Base-by-base conservation (phyloP, 2,113 vertebrate genomes). In the Brachionichthys hirsutus region DNA sequence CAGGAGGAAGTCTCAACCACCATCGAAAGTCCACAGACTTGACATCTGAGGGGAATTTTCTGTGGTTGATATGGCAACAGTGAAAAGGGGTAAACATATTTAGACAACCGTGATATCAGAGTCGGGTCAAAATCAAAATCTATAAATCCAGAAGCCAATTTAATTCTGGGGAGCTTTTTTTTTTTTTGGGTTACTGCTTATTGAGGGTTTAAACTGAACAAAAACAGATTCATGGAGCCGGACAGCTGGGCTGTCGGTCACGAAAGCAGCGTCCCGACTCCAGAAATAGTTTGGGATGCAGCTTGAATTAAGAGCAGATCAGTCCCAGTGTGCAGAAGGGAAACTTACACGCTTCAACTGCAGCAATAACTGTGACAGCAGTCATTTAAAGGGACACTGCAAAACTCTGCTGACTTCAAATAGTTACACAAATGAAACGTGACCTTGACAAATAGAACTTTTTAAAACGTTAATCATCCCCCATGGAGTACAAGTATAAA, bases 101-200 rank as follows among this genome's bases (percentile, higher is more conserved):
- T 53, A 18, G 22, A 64, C 20, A 17, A 40, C 43, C 3, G 19
- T 18, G 11, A 24, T 8, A n/a, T 35, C 16, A 14, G 13, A 47
- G 30, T 35, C 47, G 11, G 12, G 22, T 52, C 6, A 46, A 47
- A 62, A 54, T 11, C 48, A 40, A 30, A 38, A 44, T 34, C 46
- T 15, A 6, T 58, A 10, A 10, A 38, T 10, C 9, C 9, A 38
- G 3, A 1, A 12, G 12, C 4, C 36, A 6, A 24, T 19, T 8
- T 22, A 10, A 7, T 22, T 11, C 38, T 11, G 11, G 38, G 38
- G 75, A 90, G 86, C 71, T n/a, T 80, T 49, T 84, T 81, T 70
- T 84, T 85, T 67, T 81, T 76, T 46, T 63, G 73, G 83, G 85
- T 72, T 87, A 90, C 62, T 73, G 34, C 5, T 11, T 75, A n/a